Evolutionary conservation across 2,113 vertebrate species (phyloP), one percentile per base, ranked within the genome.

Genomic region (Dipodomys spectabilis): DNA sequence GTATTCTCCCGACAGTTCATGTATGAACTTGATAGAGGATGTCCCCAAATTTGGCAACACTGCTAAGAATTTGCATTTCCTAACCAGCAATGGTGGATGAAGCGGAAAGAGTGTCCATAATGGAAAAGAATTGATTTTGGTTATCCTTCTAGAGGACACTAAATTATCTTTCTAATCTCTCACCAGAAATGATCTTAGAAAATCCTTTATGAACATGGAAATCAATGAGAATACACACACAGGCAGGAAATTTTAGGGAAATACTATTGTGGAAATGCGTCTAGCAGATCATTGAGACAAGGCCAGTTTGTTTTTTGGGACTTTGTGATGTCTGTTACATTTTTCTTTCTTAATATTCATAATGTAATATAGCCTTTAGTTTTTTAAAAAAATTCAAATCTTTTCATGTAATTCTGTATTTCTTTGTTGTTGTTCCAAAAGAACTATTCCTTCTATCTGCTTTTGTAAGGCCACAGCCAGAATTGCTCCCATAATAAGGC

Each of bases 111-210:
- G 28, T 45, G 81, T 71, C 30, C 67, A 78, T 82, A 88, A 78
- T 53, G 53, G 19, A 64, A 32, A 20, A 85, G 65, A 86, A 78
- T 44, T 74, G 44, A 45, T 81, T 94, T 95, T 68, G 64, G 94
- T 89, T 53, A 91, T 4, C 18, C 35, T 5, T 35, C 12, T 88
- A 49, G 19, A 80, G 13, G n/a, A 91, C 35, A 86, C 16, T 32
- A 30, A 95, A 75, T 72, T 89, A 82, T 89, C 60, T 77, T 88
- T 94, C 77, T 91, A 78, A 91, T 71, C n/a, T 79, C 53, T 81
- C 49, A 86, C 27, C 5, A 45, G 84, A 87, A 95, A 93, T 71
- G n/a, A 69, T 89, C 35, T 84, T 65, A 83, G 7, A 83, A 93
- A 93, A 13, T 57, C 71, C 25, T 91, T 69, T 18, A 83, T 77